Percentiles rank a stretch among this genome's conserved stretches.
Conservation (phyloP, 2,888 invertebrate species). For the Aleiodes leptofemur region DNA sequence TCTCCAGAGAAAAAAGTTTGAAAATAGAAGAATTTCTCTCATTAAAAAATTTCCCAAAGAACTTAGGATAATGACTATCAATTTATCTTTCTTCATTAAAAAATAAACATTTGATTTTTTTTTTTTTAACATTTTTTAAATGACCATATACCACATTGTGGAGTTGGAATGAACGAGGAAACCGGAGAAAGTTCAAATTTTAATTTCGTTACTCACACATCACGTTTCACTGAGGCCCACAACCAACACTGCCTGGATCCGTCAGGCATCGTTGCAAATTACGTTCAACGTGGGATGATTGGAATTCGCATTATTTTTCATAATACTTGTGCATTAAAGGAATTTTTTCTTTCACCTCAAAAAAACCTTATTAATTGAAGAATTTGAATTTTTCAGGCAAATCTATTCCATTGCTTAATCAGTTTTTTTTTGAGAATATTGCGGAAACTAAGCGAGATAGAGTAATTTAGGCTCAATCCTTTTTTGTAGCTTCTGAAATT, state of each 20-base stretch:
- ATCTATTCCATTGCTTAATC: too few species aligned
- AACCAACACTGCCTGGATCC: background rate
- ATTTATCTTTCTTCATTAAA: too few species aligned
- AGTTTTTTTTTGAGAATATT: too few species aligned
- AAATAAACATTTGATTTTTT: background rate
- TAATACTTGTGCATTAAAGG: slow-evolving; percentile 5
- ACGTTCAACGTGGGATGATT: slow-evolving; percentile 24
- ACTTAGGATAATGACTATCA: too few species aligned
- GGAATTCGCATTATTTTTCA: slow-evolving; percentile 34
- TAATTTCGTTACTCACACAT: slow-evolving; percentile 50
- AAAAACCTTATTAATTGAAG: too few species aligned
- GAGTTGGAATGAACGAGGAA: slow-evolving; percentile 31
- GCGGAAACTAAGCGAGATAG: too few species aligned
- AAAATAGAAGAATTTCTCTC: too few species aligned
- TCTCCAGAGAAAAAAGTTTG: too few species aligned
- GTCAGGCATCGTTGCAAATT: slow-evolving; percentile 31
- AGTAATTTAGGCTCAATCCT: too few species aligned
- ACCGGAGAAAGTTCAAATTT: slow-evolving; percentile 64
- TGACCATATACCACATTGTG: slow-evolving; percentile 29
- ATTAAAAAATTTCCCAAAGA: too few species aligned
- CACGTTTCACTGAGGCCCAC: slow-evolving; percentile 17
- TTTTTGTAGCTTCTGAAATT: too few species aligned
- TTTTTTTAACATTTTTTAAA: slow-evolving; percentile 1
- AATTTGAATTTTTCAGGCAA: too few species aligned
- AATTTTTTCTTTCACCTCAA: background rate